These are phyloP conservation scores for Callocephalon fimbriatum DNA, from an alignment of 2,113 vertebrate genomes.

Conservation along the genomic window DNA sequence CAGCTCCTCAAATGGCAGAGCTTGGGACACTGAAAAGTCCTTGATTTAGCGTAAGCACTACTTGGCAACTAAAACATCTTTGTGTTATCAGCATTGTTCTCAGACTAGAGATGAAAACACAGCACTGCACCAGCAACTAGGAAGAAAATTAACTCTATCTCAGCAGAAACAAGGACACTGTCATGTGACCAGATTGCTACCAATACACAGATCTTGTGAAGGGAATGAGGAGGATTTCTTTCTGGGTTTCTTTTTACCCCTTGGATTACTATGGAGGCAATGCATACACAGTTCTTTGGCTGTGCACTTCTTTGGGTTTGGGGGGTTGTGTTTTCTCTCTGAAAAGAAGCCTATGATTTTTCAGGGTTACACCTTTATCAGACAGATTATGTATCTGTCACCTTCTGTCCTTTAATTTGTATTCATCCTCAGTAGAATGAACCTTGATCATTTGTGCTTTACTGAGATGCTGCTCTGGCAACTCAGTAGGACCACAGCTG, in stretches of 20 bases:
- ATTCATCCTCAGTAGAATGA: not conserved
- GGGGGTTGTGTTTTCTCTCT: not conserved
- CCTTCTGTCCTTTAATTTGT: not conserved
- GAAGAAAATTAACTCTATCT: not conserved
- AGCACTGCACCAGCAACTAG: not conserved
- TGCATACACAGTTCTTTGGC: not conserved
- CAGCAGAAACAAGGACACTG: not conserved
- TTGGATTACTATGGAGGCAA: not conserved
- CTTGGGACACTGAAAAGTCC: not conserved
- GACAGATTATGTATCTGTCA: fast-evolving
- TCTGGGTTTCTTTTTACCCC: not conserved
- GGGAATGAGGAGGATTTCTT: not conserved
- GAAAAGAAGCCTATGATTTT: not conserved
- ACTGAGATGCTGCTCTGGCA: not conserved
- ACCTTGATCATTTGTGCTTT: not conserved
- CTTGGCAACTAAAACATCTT: not conserved
- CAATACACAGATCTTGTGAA: not conserved
- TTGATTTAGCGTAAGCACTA: not conserved
- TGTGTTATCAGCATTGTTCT: not conserved
- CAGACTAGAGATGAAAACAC: not conserved
- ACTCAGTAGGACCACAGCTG: not conserved
- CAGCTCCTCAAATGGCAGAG: not conserved
- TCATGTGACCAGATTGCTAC: not conserved
- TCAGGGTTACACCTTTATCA: not conserved
- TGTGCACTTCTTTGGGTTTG: not conserved